Base-by-base conservation (phyloP, 2,888 invertebrate genomes). In the Calliopum simillimum region DNA sequence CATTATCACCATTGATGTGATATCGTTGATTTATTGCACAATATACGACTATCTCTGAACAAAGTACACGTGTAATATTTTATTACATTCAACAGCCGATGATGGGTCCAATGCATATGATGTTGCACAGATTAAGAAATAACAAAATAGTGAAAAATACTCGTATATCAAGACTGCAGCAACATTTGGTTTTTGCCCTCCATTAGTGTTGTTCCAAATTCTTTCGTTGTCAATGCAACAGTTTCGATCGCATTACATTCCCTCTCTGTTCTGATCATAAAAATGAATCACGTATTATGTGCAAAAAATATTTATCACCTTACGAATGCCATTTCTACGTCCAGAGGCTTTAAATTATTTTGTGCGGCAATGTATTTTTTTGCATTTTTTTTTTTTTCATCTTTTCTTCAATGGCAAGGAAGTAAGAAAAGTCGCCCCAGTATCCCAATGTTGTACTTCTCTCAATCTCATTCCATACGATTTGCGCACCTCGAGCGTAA, bases 61-160 rank as follows among this genome's bases (percentile, higher is more conserved):
- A 8, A 25, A 5, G 3, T 25, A 33, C 8, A 8, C 2, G 8
- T 33, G 33, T 33, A 33, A 6, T 33, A 33, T 8, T 33, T 33
- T 33, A 33, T 8, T 33, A 8, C 33, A 33, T 33, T 33, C 33
- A 33, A 2, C 33, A 33, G 5, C 5, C 8, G 33, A 33, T 33
- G 33, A 33, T n/a, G n/a, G n/a, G n/a, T n/a, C 4, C 33, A 2
- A 33, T 33, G 33, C 8, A 33, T 33, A 33, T 6, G n/a, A n/a
- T 21, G 66, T 56, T n/a, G 4, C 66, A 23, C 16, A 43, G 66
- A 66, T 66, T 66, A 66, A 66, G 33, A 33, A 66, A 58, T 58
- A 47, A 66, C 66, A 66, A 66, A 66, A 66, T 56, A 66, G 66
- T 66, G 58, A 66, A 66, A 56, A 66, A 66, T 66, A n/a, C n/a